phyloP scores from a whole-genome alignment of 1,140 invertebrate species.

The Nasonia longicornis region DNA sequence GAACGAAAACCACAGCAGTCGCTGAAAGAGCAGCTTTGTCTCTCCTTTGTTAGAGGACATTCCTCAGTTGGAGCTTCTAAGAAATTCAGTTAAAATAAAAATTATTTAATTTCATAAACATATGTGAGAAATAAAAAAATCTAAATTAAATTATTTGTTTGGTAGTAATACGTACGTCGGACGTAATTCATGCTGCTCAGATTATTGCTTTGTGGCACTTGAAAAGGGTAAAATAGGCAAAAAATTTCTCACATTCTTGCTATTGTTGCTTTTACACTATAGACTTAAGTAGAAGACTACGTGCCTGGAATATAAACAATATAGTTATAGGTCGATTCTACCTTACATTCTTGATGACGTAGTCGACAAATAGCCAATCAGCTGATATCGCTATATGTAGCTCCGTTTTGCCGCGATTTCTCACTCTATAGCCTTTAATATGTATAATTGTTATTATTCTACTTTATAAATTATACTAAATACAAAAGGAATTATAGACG shows the following conservation, averaged over 20 bases:
- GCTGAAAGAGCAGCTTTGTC: conserved; percentile 54
- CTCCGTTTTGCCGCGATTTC: no score
- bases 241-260: not conserved
- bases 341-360: no score
- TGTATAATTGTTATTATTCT: no score
- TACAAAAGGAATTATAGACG: no score
- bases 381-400: no score
- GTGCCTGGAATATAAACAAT: not conserved
- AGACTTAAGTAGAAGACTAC: not conserved
- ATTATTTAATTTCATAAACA: not conserved
- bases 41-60: conserved; percentile 62
- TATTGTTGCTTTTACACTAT: not conserved
- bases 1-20: conserved; percentile 65
- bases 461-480: no score
- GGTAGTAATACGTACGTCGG: conserved; percentile 31
- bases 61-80: conserved; percentile 60
- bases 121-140: not conserved
- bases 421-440: no score
- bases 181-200: conserved; percentile 43
- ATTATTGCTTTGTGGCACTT: not conserved
- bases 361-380: no score
- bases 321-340: no score
- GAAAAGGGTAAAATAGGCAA: not conserved
- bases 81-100: conserved; percentile 37
- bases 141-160: not conserved